Evolutionary conservation across 2,888 invertebrate species (phyloP), one percentile per base, ranked within the genome.

Genomic region (Pandemis cinnamomeana): DNA sequence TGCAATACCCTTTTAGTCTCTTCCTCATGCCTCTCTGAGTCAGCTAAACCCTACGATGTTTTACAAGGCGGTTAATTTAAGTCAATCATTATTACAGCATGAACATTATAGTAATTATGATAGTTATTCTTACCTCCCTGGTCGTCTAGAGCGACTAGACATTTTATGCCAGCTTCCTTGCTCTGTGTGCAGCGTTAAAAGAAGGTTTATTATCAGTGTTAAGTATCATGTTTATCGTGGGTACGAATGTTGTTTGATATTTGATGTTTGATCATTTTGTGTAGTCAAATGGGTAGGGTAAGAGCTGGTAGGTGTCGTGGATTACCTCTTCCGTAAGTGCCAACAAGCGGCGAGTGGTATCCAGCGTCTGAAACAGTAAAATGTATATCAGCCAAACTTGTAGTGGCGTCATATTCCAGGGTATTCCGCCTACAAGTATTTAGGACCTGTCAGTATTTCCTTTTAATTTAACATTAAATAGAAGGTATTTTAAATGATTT

Each of bases 141-240:
- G 96, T 98, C 98, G 95, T 98, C 98, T 95, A 98, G 96, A 94
- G 98, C 98, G 95, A 98, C 98, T 95, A 98, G 96, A 95, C 98
- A 98, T 90, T 97, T 97, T 95, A 98, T 98, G 93, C 98, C 98
- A 91, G 98, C 98, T 95, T 98, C 98, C 96, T 98, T 98, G 96
- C 98, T 98, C 98, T 98, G 95, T 93, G 87, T 72, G 78, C 77
- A 79, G 78, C 79, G 66, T 71, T 74, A 77, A 76, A 77, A 80
- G 61, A 74, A 74, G 71, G 63, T 51, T 71, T 61, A 51, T 53
- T 48, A 67, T 67, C 67, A 62, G 74, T 74, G 70, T 74, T 70
- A 71, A 66, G 73, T 72, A 20, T 63, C 55, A 48, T 61, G 68
- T 69, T 61, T n/a, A 13, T 72, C 10, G 67, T 72, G 63, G 69